A percentile compares a stretch with the other conserved stretches of the same genome.
Evolutionary conservation across 2,113 vertebrate genomes (phyloP).

Genomic region (Hippocampus abdominalis): DNA sequence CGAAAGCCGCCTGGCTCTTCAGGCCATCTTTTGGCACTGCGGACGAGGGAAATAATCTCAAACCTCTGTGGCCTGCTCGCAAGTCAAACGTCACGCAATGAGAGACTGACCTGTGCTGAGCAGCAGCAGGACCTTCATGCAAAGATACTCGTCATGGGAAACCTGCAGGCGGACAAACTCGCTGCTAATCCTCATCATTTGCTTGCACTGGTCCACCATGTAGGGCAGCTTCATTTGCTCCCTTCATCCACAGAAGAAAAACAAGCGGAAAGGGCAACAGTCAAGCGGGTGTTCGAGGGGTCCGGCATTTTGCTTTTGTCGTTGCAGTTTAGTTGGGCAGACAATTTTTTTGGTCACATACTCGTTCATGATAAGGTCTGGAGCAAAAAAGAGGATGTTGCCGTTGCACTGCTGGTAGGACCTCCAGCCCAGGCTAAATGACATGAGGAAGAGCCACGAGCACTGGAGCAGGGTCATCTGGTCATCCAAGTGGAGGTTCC

Average conservation of each 20-base stretch:
- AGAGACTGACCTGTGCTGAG: conserved; percentile 86
- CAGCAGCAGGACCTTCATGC: conserved; percentile 97
- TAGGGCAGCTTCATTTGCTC: conserved; percentile 89
- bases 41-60: not conserved
- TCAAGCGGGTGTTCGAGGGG: not conserved
- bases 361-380: conserved; percentile 97
- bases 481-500: conserved; percentile 95
- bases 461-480: conserved; percentile 98
- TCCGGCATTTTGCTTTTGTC: not conserved
- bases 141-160: conserved; percentile 95
- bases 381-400: conserved; percentile 90
- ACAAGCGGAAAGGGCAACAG: not conserved
- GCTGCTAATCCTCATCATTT: conserved; percentile 90
- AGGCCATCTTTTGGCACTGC: conserved; percentile 95
- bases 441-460: conserved; percentile 99
- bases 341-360: conserved; percentile 63
- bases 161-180: conserved; percentile 93
- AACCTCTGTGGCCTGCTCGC: too few relatives aligned
- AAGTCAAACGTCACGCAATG: not conserved
- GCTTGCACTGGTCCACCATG: conserved; percentile 92
- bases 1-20: conserved; percentile 92
- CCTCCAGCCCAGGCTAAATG: conserved; percentile 92
- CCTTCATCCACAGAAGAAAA: conserved; percentile 58
- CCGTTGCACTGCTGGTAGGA: conserved; percentile 89
- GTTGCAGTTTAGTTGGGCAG: not conserved